Percentiles rank a stretch among this genome's conserved stretches.
phyloP scores from a whole-genome alignment of 1,140 invertebrate species.

The Nixonia krombeini region DNA sequence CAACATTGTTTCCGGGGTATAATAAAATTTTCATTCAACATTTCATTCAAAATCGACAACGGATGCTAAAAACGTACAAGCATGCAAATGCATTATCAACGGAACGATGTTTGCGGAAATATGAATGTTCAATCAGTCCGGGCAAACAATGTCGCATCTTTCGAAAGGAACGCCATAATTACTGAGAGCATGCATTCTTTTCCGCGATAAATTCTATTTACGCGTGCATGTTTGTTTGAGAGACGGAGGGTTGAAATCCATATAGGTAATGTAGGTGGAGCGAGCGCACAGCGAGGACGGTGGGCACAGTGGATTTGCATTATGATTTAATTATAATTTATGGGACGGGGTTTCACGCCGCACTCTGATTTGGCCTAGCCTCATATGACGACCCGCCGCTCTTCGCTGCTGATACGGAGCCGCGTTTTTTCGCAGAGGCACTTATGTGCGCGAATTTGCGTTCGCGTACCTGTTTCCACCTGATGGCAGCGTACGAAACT shows the following conservation, averaged over 20 bases:
- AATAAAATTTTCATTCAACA: no score
- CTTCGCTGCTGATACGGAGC: slow-evolving; percentile 10
- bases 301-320: slow-evolving; percentile 41
- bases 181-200: slow-evolving; percentile 24
- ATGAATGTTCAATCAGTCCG: no score
- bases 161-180: slow-evolving; percentile 29
- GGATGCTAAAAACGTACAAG: no score
- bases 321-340: slow-evolving; percentile 62
- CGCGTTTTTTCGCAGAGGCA: slow-evolving; percentile 10
- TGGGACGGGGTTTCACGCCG: slow-evolving; percentile 51
- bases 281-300: slow-evolving; percentile 30
- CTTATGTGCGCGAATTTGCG: slow-evolving; percentile 17
- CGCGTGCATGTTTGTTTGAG: slow-evolving; percentile 12
- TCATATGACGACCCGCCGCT: slow-evolving; percentile 10
- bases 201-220: slow-evolving; percentile 35
- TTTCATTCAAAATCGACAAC: no score
- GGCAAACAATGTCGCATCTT: no score
- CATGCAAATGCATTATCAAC: no score
- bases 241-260: slow-evolving; percentile 19
- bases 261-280: slow-evolving; percentile 35
- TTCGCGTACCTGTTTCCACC: slow-evolving; percentile 26
- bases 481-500: slow-evolving; percentile 27
- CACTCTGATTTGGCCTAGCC: slow-evolving; percentile 51
- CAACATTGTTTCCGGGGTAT: no score
- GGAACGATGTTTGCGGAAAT: no score